Evolutionary conservation across 2,888 invertebrate species (phyloP).

Genomic region (Griposia aprilina): DNA sequence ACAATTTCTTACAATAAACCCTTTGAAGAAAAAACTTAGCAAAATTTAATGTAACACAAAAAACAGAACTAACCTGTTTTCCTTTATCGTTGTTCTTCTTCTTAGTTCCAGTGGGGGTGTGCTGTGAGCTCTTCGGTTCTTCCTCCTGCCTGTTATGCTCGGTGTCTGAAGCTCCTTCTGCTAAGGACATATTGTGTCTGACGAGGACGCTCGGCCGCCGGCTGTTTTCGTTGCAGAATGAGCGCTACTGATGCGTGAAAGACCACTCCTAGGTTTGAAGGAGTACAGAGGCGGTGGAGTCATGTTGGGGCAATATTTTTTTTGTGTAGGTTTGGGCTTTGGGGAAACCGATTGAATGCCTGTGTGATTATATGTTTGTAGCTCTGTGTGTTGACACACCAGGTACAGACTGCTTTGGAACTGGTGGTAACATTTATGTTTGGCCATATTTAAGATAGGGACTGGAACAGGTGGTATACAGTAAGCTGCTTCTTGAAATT

Average conservation of each 20-base stretch:
- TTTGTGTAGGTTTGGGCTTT: slow-evolving; percentile 1
- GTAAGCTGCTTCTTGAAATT: not conserved
- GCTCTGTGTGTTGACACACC: not conserved
- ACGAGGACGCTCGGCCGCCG: slow-evolving; percentile 71
- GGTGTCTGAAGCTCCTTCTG: slow-evolving; percentile 85
- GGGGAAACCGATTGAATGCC: not conserved
- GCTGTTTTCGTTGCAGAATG: slow-evolving; percentile 82
- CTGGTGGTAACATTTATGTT: not conserved
- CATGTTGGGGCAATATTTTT: slow-evolving; percentile 41
- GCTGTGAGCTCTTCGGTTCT: slow-evolving; percentile 61
- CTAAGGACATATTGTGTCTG: slow-evolving; percentile 89
- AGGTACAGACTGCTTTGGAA: not conserved
- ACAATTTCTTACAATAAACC: not conserved
- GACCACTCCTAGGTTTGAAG: slow-evolving; percentile 76
- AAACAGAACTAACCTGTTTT: slow-evolving; percentile 63
- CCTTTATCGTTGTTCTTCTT: slow-evolving; percentile 72
- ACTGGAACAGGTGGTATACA: not conserved
- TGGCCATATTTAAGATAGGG: not conserved
- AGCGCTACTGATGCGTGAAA: slow-evolving; percentile 80
- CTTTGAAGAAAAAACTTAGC: not conserved
- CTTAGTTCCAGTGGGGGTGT: slow-evolving; percentile 62
- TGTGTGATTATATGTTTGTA: no score
- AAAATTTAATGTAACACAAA: not conserved
- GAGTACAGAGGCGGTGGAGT: slow-evolving; percentile 69
- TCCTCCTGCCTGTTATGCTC: slow-evolving; percentile 76